Conservation (phyloP, 2,888 invertebrate genomes). For the Exephanes ischioxanthus region DNA sequence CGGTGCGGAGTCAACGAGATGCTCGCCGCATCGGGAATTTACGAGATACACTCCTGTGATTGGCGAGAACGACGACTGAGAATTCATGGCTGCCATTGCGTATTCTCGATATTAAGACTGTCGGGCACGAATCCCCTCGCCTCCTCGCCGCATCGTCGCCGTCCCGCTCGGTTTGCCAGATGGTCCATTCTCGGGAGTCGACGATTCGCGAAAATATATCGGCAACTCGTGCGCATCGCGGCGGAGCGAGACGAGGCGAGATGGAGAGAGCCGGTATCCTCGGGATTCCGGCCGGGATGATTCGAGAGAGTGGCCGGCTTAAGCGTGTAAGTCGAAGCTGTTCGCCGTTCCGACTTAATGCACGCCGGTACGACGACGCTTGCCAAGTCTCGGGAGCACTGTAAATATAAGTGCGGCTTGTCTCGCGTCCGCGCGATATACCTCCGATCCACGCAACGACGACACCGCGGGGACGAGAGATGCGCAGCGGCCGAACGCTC, state of each 20-base stretch:
- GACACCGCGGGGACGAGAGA: neutral
- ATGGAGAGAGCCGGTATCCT: neutral
- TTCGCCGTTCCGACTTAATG: conserved; percentile 23
- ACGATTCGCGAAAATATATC: conserved; percentile 11
- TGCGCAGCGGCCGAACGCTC: neutral
- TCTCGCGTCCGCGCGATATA: conserved; percentile 21
- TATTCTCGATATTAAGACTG: conserved; percentile 31
- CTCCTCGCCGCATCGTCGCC: neutral
- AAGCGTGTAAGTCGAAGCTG: conserved; percentile 9
- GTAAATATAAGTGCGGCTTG: conserved; percentile 50
- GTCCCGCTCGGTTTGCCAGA: conserved; percentile 9
- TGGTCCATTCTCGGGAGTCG: conserved; percentile 15
- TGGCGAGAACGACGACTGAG: neutral
- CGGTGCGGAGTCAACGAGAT: conserved; percentile 21
- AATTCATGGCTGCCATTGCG: conserved; percentile 8
- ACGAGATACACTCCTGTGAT: conserved; percentile 9
- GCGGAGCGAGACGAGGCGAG: neutral
- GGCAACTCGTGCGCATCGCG: conserved; percentile 8
- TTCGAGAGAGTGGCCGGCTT: neutral
- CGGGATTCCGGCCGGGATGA: neutral
- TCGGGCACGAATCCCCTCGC: neutral
- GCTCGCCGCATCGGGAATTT: conserved; percentile 40
- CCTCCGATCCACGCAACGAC: conserved; percentile 15
- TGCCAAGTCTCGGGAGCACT: conserved; percentile 55
- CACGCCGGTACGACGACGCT: conserved; percentile 16